Evolutionary conservation across 2,797 vertebrate species (phyloP), one percentile per base, ranked within the genome.

Genomic region (Poecile montanus): DNA sequence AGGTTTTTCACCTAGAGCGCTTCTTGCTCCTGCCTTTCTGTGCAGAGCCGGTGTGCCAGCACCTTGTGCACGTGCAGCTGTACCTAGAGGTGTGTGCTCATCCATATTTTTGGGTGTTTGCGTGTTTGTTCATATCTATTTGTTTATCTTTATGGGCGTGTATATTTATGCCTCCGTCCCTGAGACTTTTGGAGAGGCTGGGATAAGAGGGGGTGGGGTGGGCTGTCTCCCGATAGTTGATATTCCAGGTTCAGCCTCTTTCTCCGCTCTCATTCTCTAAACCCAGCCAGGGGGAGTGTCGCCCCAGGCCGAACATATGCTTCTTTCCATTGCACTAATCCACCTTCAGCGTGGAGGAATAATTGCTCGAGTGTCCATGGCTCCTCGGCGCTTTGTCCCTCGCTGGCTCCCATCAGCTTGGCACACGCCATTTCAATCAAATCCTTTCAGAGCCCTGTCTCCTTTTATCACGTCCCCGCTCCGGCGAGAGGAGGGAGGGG

Each of bases 261-360:
- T 97, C 98, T 97, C 97, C 85, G 97, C 97, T 98, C 98, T 98
- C 98, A 98, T 99, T 99, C 98, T 99, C 98, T 98, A 98, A 98
- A 98, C 98, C 98, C 99, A 99, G 99, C 99, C 99, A 98, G 99
- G 99, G 99, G 98, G 99, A 98, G 98, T 98, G 98, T 99, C 98
- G 99, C 99, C 99, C 97, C 98, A 97, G 99, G 99, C 99, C 98
- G 99, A 99, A 99, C 99, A 99, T 99, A 99, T 99, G 99, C 99
- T 99, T 99, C 99, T 99, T 99, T 99, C 99, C 99, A 99, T 99
- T 98, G 99, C 99, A 98, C 99, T 99, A 99, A 99, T 99, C 99
- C 99, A 99, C 99, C 99, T 99, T 99, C 99, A 99, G 99, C 99
- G 98, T 99, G 98, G 98, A 99, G 98, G 98, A 99, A 99, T 99